phyloP scores from a whole-genome alignment of 2,888 invertebrate species.

The Hymenopus coronatus region DNA sequence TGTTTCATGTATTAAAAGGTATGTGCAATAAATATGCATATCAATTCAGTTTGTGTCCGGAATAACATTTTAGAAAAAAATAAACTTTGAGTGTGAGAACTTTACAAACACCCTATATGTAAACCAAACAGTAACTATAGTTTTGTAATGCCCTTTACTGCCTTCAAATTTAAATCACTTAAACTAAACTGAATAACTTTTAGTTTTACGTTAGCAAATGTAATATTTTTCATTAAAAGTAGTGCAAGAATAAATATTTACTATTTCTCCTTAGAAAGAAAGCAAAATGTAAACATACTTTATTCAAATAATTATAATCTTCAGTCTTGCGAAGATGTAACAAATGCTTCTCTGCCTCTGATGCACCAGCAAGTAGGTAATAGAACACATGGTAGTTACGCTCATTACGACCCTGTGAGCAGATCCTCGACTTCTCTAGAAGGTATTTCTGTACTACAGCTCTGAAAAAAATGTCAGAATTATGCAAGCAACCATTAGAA shows the following conservation, averaged over 20 bases:
- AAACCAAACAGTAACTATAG: no score
- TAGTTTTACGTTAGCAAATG: no score
- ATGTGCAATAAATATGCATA: no score
- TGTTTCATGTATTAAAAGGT: no score
- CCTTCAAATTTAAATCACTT: no score
- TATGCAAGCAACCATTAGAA: neutral
- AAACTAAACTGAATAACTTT: no score
- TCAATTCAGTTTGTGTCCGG: no score
- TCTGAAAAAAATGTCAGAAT: constrained; percentile 46
- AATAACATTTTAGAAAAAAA: no score
- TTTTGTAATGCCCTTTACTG: no score
- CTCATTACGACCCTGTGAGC: constrained; percentile 89
- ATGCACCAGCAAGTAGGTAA: constrained; percentile 87
- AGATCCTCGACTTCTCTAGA: constrained; percentile 91
- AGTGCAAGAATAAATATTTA: neutral
- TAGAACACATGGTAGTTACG: constrained; percentile 98
- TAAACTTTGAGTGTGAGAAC: no score
- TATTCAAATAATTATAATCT: constrained; percentile 89
- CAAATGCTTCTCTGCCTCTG: constrained; percentile 75
- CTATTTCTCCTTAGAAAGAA: neutral
- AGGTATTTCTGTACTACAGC: constrained; percentile 96
- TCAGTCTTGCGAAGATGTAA: constrained; percentile 80
- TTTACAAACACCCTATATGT: no score
- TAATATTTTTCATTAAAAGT: neutral
- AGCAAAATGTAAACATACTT: constrained; percentile 46